Conservation (phyloP, 2,888 invertebrate species). For the Polymixis flavicincta region DNA sequence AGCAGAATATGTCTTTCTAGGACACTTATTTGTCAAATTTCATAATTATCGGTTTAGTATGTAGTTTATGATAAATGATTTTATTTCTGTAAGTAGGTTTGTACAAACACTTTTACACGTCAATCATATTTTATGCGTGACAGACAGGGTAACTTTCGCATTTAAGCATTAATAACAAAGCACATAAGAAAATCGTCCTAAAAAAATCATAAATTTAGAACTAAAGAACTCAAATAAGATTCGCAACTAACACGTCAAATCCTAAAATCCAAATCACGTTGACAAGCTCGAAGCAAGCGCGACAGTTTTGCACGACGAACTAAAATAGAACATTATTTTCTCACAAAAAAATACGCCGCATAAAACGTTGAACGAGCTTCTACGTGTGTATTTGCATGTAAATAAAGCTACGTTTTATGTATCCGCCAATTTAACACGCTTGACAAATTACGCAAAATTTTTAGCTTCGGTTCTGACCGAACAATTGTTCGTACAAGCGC, state of each 20-base stretch:
- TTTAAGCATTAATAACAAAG: too few relatives aligned
- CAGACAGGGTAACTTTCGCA: not conserved
- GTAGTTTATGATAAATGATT: not conserved
- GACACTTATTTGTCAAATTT: not conserved
- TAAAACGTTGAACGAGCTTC: constrained; percentile 16
- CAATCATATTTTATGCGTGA: too few relatives aligned
- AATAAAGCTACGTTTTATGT: constrained; percentile 47
- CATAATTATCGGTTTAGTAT: not conserved
- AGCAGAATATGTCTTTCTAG: too few relatives aligned
- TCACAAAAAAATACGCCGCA: constrained; percentile 20
- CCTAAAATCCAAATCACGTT: not conserved
- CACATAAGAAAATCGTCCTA: too few relatives aligned
- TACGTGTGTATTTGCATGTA: constrained; percentile 41
- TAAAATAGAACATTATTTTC: constrained; percentile 24
- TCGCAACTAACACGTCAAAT: not conserved
- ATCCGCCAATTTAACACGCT: constrained; percentile 33
- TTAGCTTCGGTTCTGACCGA: constrained; percentile 31
- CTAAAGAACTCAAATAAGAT: too few relatives aligned
- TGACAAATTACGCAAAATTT: constrained; percentile 40
- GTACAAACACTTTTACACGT: too few relatives aligned
- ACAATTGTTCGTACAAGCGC: constrained; percentile 37
- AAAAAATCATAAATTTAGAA: too few relatives aligned
- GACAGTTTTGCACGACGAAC: constrained; percentile 9
- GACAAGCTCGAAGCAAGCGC: not conserved
- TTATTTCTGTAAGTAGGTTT: too few relatives aligned